Conservation (phyloP, 2,113 vertebrate species). For the Boulengeromyrus knoepffleri region DNA sequence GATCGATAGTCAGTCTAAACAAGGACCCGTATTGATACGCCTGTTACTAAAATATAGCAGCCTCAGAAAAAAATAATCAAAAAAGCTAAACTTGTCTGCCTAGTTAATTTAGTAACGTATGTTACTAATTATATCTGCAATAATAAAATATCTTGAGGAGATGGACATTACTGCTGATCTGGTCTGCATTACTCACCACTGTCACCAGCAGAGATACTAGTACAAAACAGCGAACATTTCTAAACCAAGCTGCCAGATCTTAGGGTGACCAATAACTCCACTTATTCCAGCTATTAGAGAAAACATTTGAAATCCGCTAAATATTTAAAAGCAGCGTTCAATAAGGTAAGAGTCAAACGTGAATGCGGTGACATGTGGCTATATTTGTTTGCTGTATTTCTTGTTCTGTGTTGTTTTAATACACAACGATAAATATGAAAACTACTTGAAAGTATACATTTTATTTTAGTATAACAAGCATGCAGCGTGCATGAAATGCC, state of each 20-base stretch:
- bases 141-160: neutral
- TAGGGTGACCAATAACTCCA: neutral
- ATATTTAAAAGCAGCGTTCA: neutral
- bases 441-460: neutral
- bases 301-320: neutral
- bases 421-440: neutral
- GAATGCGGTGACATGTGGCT: neutral
- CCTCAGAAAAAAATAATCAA: neutral
- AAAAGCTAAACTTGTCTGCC: neutral
- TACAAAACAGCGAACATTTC: neutral
- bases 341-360: neutral
- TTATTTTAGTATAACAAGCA: neutral
- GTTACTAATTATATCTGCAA: neutral
- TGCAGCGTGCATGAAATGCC: too few species aligned
- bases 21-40: neutral
- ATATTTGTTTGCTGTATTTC: neutral
- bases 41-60: neutral
- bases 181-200: neutral
- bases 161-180: neutral
- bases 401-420: neutral
- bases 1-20: neutral
- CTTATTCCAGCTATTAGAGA: neutral
- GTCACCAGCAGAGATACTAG: neutral
- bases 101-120: neutral
- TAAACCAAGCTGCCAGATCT: neutral